Conservation (phyloP, 2,113 vertebrate species). For the Micromys minutus region DNA sequence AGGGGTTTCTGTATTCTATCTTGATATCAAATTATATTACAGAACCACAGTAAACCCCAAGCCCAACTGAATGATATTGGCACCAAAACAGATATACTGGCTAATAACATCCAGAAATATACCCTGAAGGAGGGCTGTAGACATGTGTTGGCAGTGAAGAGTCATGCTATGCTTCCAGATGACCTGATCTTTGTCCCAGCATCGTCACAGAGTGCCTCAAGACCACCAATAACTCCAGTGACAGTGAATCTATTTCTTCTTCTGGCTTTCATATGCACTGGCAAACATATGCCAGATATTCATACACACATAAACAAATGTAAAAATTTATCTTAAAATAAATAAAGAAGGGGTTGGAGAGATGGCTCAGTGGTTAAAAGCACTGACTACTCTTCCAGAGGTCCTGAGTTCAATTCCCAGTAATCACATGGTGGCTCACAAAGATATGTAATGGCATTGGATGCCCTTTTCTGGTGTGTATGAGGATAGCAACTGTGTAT, state of each 20-base stretch:
- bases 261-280: background rate
- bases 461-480: no score
- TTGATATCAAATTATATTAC: background rate
- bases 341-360: no score
- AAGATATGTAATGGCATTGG: no score
- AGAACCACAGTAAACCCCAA: background rate
- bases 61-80: no score
- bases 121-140: no score
- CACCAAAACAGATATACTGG: background rate
- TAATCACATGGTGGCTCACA: no score
- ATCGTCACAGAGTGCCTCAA: background rate
- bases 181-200: background rate
- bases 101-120: background rate
- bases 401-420: no score
- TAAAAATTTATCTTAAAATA: background rate
- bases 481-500: no score
- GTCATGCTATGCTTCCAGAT: background rate
- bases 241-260: background rate
- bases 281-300: background rate
- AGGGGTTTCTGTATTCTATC: background rate
- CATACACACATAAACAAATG: background rate
- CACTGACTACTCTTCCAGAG: no score
- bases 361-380: no score
- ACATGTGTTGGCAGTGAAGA: background rate
- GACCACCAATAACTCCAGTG: no score